Base-by-base conservation (phyloP, 2,888 invertebrate species). In the Drosophila kanekoi region DNA sequence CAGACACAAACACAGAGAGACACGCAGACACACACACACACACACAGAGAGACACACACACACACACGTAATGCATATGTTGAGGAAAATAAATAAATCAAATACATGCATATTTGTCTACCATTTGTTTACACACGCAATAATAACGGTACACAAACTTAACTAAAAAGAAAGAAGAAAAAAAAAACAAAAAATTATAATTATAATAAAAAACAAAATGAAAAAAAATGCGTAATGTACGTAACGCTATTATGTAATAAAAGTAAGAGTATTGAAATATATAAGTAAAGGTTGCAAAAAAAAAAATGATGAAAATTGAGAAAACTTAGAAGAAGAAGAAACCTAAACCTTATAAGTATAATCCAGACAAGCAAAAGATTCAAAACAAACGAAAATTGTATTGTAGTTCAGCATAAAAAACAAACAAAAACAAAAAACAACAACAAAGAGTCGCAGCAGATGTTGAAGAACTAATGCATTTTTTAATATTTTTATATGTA, bases 401-500 rank as follows among this genome's bases (percentile, higher is more conserved):
- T 90, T 89, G 78, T 87, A 88, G 89, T 90, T 90, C 90, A 77
- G 79, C 78, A 72, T 61, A 79, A 63, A 68, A 72, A 59, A 48
- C 67, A 63, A 59, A 47, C 47, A 65, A 37, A 40, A 33, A 33
- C 3, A 18, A 18, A 18, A 18, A 18, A 28, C 20, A n/a, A 63
- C 44, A 60, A 60, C 13, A 66, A 69, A 77, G 23, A 14, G 44
- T 54, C 47, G 58, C 56, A 49, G 72, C 70, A 76, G 76, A 75
- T 71, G 89, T 35, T 60, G 48, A 49, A 62, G 51, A 88, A 91
- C 90, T 90, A 91, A 89, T 89, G 90, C 90, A 91, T 91, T 90
- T 90, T 90, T 90, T 89, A 87, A 89, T 90, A 91, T 90, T 90
- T 91, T 91, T 91, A 90, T 91, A 91, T 91, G 81, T 88, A 90